Conservation (phyloP, 2,888 invertebrate species). For the Leptopterna dolabrata region DNA sequence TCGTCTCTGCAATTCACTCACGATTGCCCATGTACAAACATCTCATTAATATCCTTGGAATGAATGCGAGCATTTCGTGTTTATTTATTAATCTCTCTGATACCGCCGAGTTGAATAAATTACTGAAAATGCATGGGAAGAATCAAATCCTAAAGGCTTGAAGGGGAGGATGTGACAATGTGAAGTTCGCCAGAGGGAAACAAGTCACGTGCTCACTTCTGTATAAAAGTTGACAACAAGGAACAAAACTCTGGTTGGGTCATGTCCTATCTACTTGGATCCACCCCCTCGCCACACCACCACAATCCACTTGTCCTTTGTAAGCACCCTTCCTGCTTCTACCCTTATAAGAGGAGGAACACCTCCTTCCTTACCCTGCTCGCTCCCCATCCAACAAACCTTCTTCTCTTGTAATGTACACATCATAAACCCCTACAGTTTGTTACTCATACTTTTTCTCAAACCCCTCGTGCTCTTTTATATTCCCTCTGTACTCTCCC, state of each 20-base stretch:
- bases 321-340: background rate
- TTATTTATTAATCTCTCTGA: too few relatives aligned
- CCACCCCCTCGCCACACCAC: background rate
- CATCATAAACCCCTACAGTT: conserved; percentile 18
- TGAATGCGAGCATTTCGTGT: too few relatives aligned
- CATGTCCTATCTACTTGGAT: background rate
- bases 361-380: background rate
- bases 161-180: background rate
- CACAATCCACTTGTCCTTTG: background rate
- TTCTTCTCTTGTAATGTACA: background rate
- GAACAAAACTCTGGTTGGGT: background rate
- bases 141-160: background rate
- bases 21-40: too few relatives aligned
- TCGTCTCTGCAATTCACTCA: too few relatives aligned
- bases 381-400: background rate
- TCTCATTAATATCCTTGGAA: too few relatives aligned
- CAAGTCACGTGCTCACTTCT: background rate
- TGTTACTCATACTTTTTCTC: conserved; percentile 8
- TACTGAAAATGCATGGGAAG: too few relatives aligned
- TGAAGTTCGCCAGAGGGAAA: background rate
- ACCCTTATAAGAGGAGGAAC: background rate
- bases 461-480: background rate
- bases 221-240: background rate
- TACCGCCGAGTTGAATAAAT: too few relatives aligned
- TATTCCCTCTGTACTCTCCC: background rate